Percentiles rank a stretch among this genome's conserved stretches.
These are phyloP conservation scores for Sigmodon hispidus DNA, from an alignment of 2,113 vertebrate genomes.

Conservation along the genomic window DNA sequence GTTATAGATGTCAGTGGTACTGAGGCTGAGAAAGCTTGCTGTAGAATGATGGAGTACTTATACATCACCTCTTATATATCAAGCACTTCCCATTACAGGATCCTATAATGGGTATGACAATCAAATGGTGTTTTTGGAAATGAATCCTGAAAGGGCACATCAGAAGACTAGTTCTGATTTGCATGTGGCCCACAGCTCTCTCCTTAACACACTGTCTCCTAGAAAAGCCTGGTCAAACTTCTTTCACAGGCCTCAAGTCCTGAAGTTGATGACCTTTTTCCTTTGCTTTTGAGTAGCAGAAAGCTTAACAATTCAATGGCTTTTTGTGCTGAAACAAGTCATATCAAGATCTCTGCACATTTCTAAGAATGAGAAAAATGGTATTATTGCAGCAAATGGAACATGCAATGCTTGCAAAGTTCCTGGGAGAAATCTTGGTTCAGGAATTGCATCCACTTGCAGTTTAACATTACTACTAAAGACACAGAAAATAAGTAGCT, in stretches of 20 bases:
- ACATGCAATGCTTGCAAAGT: constrained; percentile 41
- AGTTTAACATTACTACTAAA: background rate
- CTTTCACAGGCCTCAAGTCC: background rate
- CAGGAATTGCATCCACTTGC: constrained; percentile 12
- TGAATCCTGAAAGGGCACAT: constrained; percentile 44
- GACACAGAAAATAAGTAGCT: constrained; percentile 40
- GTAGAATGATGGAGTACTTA: background rate
- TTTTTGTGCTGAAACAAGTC: constrained; percentile 2
- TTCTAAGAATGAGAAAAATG: constrained; percentile 37
- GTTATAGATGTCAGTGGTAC: background rate
- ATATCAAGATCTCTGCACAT: constrained; percentile 37
- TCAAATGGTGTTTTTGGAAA: constrained; percentile 49
- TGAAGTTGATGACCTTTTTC: background rate
- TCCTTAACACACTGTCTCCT: background rate
- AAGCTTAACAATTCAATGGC: constrained; percentile 25
- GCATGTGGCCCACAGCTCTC: background rate
- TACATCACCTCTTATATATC: background rate
- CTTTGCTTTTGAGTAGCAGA: constrained; percentile 21
- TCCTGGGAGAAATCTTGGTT: constrained; percentile 62
- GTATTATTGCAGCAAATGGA: constrained; percentile 50
- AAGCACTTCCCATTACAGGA: constrained; percentile 15
- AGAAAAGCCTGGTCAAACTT: background rate
- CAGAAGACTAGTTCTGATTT: background rate
- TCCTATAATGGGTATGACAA: constrained; percentile 21
- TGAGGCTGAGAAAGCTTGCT: background rate